These are phyloP conservation scores for Blera fallax DNA, from an alignment of 2,888 invertebrate genomes.

Conservation along the genomic window DNA sequence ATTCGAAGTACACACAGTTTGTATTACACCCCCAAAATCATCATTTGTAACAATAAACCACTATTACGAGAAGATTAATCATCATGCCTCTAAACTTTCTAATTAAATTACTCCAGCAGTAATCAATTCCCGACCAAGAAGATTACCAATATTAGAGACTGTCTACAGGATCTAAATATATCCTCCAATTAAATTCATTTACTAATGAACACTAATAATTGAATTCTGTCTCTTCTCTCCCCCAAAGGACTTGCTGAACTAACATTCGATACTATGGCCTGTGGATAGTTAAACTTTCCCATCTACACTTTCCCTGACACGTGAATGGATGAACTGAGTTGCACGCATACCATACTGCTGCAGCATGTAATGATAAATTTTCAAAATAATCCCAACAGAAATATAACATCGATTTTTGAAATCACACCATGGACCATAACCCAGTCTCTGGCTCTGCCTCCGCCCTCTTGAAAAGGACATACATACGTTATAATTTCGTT, in stretches of 20 bases:
- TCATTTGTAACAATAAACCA: slow-evolving; percentile 21
- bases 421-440: slow-evolving; percentile 24
- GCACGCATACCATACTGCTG: background rate
- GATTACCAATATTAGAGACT: slow-evolving; percentile 61
- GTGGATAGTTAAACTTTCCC: background rate
- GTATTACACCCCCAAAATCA: background rate
- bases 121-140: slow-evolving; percentile 49
- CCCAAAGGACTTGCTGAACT: slow-evolving; percentile 5
- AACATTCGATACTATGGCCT: background rate
- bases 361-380: slow-evolving; percentile 49
- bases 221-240: slow-evolving; percentile 17
- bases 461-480: background rate
- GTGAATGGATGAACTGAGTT: background rate
- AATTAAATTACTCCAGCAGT: slow-evolving; percentile 57
- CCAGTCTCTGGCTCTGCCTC: background rate
- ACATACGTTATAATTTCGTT: background rate
- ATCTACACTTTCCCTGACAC: background rate
- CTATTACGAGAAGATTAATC: slow-evolving; percentile 52
- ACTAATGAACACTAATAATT: slow-evolving; percentile 64
- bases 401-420: slow-evolving; percentile 58
- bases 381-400: slow-evolving; percentile 53
- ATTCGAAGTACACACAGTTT: background rate
- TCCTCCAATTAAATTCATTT: slow-evolving; percentile 65
- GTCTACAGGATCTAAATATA: slow-evolving; percentile 57
- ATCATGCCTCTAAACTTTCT: slow-evolving; percentile 38